Base-by-base conservation (phyloP, 2,113 vertebrate genomes). In the Zingel zingel region DNA sequence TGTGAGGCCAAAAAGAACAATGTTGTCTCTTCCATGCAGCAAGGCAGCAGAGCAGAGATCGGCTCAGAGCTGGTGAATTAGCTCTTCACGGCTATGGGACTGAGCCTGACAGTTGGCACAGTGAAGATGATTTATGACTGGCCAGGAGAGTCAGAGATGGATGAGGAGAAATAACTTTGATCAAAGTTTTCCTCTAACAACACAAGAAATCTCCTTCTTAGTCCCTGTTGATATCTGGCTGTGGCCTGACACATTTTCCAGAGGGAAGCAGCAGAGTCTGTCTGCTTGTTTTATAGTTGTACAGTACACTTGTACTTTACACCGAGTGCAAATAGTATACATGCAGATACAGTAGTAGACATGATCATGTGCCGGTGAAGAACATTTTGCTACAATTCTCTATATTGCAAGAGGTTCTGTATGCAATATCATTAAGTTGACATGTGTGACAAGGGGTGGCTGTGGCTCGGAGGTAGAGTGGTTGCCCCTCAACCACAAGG, bases 91-190 rank as follows among this genome's bases (percentile, higher is more conserved):
- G 89, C 91, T 89, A 69, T 91, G 89, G 92, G 93, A 93, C 89
- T 7, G 64, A 86, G 76, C 58, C 84, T 93, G 93, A 94, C 93
- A 93, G 87, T 92, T 92, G 87, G 88, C 90, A 92, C 91, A 76
- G 81, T 91, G 90, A 90, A 89, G 91, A 94, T 94, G 94, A 94
- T 94, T 94, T 94, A 94, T 94, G 92, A 90, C 76, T 84, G 85
- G 89, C 86, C 79, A 81, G 81, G 85, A 91, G 90, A 93, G 93
- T 93, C 93, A 91, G 88, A 94, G 92, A 94, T 93, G 91, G 94
- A 94, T 94, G 94, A 94, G 91, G 90, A 87, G 88, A 84, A 91
- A 91, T 85, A 94, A 93, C 89, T 94, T 94, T 93, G 84, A 93
- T 94, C 92, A 92, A 93, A 94, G 90, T 93, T 94, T 92, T 89